Conservation (phyloP, 2,797 vertebrate genomes). For the Centropyge bicolor region DNA sequence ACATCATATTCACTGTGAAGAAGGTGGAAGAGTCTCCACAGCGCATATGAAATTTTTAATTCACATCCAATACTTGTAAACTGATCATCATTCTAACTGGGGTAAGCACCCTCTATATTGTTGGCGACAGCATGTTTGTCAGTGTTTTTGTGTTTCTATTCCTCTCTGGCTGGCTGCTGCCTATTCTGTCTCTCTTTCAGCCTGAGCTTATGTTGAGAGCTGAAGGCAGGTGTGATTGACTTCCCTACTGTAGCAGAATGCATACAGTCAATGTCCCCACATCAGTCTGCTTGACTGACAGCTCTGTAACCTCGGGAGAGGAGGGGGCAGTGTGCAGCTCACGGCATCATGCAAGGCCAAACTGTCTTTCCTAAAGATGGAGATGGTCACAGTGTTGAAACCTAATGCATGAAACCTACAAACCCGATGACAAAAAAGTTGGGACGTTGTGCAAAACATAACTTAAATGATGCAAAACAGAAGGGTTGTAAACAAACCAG, state of each 20-base stretch:
- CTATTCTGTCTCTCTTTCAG: conserved; percentile 24
- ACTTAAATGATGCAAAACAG: too few species aligned
- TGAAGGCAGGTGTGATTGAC: conserved; percentile 55
- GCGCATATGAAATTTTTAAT: background rate
- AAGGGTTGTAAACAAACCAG: background rate
- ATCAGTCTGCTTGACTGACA: conserved; percentile 59
- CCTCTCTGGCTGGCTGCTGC: conserved; percentile 24
- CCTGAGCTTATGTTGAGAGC: conserved; percentile 13
- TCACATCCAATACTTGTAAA: background rate
- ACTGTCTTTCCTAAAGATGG: conserved; percentile 11
- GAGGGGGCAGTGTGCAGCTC: conserved; percentile 36
- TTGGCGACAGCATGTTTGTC: conserved; percentile 25
- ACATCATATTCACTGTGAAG: background rate
- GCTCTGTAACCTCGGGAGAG: conserved; percentile 15
- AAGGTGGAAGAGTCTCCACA: background rate
- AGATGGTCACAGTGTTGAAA: conserved; percentile 8
- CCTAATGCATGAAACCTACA: too few species aligned
- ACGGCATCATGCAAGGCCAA: conserved; percentile 10
- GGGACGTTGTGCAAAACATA: too few species aligned
- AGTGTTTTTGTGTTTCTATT: conserved; percentile 32
- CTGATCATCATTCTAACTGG: background rate
- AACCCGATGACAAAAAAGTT: too few species aligned
- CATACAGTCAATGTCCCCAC: conserved; percentile 49
- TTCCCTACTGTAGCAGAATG: conserved; percentile 45
- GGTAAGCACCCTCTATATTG: background rate